A percentile compares a stretch with the other conserved stretches of the same genome.
Evolutionary conservation across 1,140 invertebrate genomes (phyloP).

Genomic region (Platyscapa corneri): DNA sequence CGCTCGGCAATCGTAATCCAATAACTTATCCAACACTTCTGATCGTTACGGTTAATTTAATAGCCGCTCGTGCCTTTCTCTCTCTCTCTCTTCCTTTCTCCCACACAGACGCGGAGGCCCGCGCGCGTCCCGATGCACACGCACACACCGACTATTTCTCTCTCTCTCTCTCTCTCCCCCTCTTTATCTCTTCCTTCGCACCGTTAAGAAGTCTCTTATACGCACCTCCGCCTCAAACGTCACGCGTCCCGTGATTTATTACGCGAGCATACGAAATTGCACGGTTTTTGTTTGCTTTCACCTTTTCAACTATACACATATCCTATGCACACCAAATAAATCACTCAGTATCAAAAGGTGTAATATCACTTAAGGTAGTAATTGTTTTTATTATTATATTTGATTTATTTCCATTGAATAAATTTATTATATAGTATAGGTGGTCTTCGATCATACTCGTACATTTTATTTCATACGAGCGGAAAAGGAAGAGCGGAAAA

Average conservation of each 20-base stretch:
- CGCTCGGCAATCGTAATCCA: slow-evolving; percentile 61
- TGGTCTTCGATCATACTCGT: not conserved
- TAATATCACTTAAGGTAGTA: slow-evolving; percentile 39
- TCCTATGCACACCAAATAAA: slow-evolving; percentile 31
- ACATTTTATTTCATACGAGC: not conserved
- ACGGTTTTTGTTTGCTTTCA: slow-evolving; percentile 30
- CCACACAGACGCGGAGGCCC: not conserved
- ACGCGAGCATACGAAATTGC: slow-evolving; percentile 30
- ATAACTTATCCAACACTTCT: slow-evolving; percentile 59
- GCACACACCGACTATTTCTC: not conserved
- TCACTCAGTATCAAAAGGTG: slow-evolving; percentile 45
- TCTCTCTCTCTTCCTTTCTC: not conserved
- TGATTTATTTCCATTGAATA: slow-evolving; percentile 37
- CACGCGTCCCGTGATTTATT: slow-evolving; percentile 43
- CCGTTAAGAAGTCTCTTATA: slow-evolving; percentile 15
- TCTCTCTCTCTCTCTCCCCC: not conserved
- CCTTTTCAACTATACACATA: slow-evolving; percentile 22
- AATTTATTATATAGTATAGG: not conserved
- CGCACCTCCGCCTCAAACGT: slow-evolving; percentile 37
- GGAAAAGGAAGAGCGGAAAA: not conserved
- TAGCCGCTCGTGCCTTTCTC: slow-evolving; percentile 17
- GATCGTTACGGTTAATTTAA: slow-evolving; percentile 53
- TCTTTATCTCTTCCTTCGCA: slow-evolving; percentile 6
- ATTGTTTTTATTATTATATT: slow-evolving; percentile 29
- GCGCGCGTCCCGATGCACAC: not conserved